These are phyloP conservation scores for Drosophila crucigera DNA, from an alignment of 2,888 invertebrate species.

Conservation along the genomic window DNA sequence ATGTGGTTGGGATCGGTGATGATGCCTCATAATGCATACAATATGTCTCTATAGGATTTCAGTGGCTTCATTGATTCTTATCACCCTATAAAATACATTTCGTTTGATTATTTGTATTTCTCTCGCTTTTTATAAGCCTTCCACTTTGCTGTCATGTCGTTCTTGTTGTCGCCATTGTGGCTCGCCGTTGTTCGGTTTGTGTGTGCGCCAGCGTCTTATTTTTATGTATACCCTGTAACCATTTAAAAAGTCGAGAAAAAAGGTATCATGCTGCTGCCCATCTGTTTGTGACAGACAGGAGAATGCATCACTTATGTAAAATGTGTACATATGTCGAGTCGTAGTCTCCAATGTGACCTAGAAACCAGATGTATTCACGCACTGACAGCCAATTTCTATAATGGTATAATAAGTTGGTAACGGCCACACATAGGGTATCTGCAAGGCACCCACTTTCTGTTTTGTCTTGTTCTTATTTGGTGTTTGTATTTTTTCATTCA, in stretches of 20 bases:
- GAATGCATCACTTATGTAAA: neutral
- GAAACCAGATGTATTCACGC: neutral
- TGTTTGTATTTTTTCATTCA: conserved; percentile 56
- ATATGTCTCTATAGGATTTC: conserved; percentile 85
- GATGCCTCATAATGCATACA: conserved; percentile 82
- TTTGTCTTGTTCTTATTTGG: conserved; percentile 21
- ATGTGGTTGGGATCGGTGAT: conserved; percentile 56
- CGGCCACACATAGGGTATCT: neutral
- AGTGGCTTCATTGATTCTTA: conserved; percentile 86
- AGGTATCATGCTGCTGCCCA: neutral
- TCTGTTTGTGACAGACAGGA: neutral
- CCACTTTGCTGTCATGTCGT: conserved; percentile 57
- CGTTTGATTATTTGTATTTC: conserved; percentile 82
- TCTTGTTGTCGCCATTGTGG: conserved; percentile 75
- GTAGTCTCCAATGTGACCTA: fast-evolving
- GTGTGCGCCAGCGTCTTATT: conserved; percentile 61
- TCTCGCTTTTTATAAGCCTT: conserved; percentile 76
- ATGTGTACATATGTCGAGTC: neutral
- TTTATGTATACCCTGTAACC: conserved; percentile 10
- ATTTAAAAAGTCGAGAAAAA: neutral
- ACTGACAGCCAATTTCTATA: neutral
- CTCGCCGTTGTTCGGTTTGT: conserved; percentile 60
- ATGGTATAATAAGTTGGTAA: neutral
- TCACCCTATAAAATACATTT: conserved; percentile 85
- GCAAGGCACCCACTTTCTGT: fast-evolving